Base-by-base conservation (phyloP, 2,797 vertebrate genomes). In the Peromyscus attwateri region DNA sequence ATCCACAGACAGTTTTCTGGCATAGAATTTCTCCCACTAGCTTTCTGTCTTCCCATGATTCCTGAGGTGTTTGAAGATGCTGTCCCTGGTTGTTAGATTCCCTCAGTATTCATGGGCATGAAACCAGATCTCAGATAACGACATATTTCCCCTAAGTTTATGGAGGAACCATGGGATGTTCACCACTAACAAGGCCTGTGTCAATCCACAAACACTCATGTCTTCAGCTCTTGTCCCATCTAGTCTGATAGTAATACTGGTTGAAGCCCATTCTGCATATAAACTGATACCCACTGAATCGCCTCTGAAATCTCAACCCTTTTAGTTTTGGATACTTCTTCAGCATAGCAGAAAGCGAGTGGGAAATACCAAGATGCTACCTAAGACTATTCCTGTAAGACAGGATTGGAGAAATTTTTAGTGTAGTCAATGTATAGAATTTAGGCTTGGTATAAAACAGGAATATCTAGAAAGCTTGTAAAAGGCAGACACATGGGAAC, bases 231-330 rank as follows among this genome's bases (percentile, higher is more conserved):
- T 99, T 99, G 99, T 99, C 97, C 99, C 99, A 31, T 99, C 99
- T 46, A 99, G 98, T 97, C 99, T 99, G 98, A 99, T 99, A 94
- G 99, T 99, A 87, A 99, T 99, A 97, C 99, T 99, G 34, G 99
- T 99, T 84, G 99, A 99, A 21, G 99, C 99, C 87, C 99, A 99
- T 97, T 99, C 99, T 0, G 99, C 99, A 94, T 98, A 99, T 97
- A 99, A 98, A 73, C 99, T 99, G 71, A 99, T 93, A 0, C 99
- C 99, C 92, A 99, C 98, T 0, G 99, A 21, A 99, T 99, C 13
- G 99, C 99, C 99, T 99, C 99, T 16, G 99, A 98, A 87, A 99
- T 98, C 89, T 99, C 99, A 93, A 99, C 99, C 1, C 99, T 99
- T 73, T 98, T 98, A 64, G 99, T 99, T 82, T 95, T 99, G 98